phyloP scores from a whole-genome alignment of 2,888 invertebrate genomes.

The Toxonevra muliebris region DNA sequence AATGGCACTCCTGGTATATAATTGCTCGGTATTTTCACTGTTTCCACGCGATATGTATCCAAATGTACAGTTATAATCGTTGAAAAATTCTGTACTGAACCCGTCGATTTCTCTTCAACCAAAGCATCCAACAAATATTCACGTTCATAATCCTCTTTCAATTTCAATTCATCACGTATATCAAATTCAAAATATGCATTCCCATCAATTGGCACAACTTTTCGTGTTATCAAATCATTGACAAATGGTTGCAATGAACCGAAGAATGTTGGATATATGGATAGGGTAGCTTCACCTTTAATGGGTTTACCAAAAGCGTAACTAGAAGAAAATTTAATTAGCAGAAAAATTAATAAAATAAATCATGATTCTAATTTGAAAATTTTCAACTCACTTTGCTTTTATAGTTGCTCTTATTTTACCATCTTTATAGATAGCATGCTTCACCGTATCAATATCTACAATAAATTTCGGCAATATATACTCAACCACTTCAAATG shows the following conservation, averaged over 20 bases:
- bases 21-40: conserved; percentile 85
- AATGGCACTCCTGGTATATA: conserved; percentile 92
- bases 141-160: conserved; percentile 81
- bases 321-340: conserved; percentile 38
- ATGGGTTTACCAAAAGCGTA: conserved; percentile 79
- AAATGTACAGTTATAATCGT: conserved; percentile 81
- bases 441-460: conserved; percentile 82
- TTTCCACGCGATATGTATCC: conserved; percentile 79
- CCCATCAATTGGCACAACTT: conserved; percentile 75
- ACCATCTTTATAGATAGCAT: conserved; percentile 85
- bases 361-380: too few species aligned
- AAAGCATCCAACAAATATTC: conserved; percentile 88
- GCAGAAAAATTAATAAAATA: not conserved
- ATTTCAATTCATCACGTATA: conserved; percentile 78
- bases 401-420: conserved; percentile 79
- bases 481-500: conserved; percentile 83
- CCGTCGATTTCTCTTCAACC: conserved; percentile 88
- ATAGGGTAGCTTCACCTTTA: conserved; percentile 85
- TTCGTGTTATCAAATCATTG: conserved; percentile 70
- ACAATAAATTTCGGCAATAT: conserved; percentile 95
- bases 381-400: conserved; percentile 62
- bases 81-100: conserved; percentile 83
- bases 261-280: conserved; percentile 81
- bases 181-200: conserved; percentile 79
- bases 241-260: conserved; percentile 63